phyloP scores from a whole-genome alignment of 2,113 vertebrate genomes.

The Prochilodus magdalenae region DNA sequence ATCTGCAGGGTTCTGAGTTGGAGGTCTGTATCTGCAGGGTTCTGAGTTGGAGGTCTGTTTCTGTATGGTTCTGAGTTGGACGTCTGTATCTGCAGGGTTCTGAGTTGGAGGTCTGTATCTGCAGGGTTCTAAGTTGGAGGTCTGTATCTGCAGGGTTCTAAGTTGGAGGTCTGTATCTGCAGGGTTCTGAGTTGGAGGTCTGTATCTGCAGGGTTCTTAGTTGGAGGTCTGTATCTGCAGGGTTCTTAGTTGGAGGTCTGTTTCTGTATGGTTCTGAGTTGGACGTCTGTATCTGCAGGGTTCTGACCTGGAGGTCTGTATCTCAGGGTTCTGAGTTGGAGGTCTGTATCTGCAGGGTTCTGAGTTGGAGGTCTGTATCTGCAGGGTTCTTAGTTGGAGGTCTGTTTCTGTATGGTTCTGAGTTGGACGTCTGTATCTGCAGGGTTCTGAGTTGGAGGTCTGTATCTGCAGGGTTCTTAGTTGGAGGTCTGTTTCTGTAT shows the following conservation, averaged over 20 bases:
- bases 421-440: neutral
- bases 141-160: conserved; percentile 82
- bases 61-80: conserved; percentile 91
- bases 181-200: neutral
- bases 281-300: no score
- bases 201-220: conserved; percentile 84
- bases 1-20: conserved; percentile 81
- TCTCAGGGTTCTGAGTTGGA: no score
- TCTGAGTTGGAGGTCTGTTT: neutral
- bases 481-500: conserved; percentile 65
- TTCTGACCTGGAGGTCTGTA: no score
- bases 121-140: neutral
- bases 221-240: no score
- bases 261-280: no score
- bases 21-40: neutral
- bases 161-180: neutral
- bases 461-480: neutral
- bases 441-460: conserved; percentile 80
- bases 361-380: no score
- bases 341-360: no score
- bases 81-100: no score
- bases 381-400: neutral
- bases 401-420: neutral
- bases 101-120: neutral
- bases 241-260: no score